Evolutionary conservation across 2,113 vertebrate genomes (phyloP), one percentile per base, ranked within the genome.

Genomic region (Arenaria interpres): DNA sequence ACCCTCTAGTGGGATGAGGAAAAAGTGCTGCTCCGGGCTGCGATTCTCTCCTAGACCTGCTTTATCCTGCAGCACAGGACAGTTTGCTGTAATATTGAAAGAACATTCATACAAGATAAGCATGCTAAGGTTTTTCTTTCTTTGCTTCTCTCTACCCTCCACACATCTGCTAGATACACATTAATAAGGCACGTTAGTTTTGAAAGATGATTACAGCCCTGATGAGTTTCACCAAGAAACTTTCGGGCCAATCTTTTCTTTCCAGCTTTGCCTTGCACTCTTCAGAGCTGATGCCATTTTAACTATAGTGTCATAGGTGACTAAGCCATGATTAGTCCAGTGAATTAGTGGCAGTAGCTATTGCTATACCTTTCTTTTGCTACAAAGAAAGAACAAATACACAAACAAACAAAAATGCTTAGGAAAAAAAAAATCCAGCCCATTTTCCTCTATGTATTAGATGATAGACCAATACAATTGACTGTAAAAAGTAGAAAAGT

Each of bases 1-100:
- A 96, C 85, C 94, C 96, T 69, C 92, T 95, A 94, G 90, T 73
- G 93, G 94, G 97, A 85, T 73, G 73, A 97, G 84, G 75, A 78
- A 63, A 96, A 96, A 97, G 35, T 88, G 83, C 68, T 30, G 59
- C 94, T 89, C 15, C 30, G 6, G 33, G 62, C 54, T 51, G 6
- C 21, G 7, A 14, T 12, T 71, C 78, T 63, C 73, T 77, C 22
- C 35, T 18, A 1, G 2, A 2, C 50, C 1, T 3, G 13, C 62
- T 68, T 27, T 27, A 5, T 8, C 45, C 79, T 1, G 39, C 67
- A 16, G 74, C 66, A 2, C 33, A 3, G 56, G 6, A 4, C 54
- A 12, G 19, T 5, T 27, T 18, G 50, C 74, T 22, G 4, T 7
- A 6, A 13, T 4, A 1, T 2, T 5, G 7, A 6, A 25, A 27